Evolutionary conservation across 2,797 vertebrate genomes (phyloP), one percentile per base, ranked within the genome.

Genomic region (Poeciliopsis paucimaculata): DNA sequence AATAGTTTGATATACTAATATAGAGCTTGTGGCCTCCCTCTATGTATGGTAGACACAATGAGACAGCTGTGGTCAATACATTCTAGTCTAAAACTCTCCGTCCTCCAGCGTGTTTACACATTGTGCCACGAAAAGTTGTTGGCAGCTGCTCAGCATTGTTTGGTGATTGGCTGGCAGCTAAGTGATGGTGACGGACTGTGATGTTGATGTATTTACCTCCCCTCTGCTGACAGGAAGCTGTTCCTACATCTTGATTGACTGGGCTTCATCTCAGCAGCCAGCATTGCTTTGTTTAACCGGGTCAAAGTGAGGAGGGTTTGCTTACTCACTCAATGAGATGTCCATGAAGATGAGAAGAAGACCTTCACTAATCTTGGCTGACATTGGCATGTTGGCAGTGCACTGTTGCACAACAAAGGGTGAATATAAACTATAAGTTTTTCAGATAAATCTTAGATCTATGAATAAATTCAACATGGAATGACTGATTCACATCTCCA

Each of bases 311-410:
- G 86, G 90, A 89, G 87, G 85, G 90, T 92, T 94, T 94, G 94
- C 92, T 94, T 94, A 86, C 91, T 92, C 91, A 90, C 90, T 93
- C 90, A 12, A 94, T 94, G 91, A 93, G 86, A 90, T 73, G 86
- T 92, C 93, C 90, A 91, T 89, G 89, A 92, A 93, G 93, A 94
- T 90, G 90, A 91, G 89, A 87, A 77, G 84, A 89, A 93, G 93
- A 94, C 93, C 94, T 95, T 94, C 86, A 62, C 77, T 93, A 92
- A 91, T 93, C 92, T 93, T 95, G 93, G 92, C 92, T 95, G 95
- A 95, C 95, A 95, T 94, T 95, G 93, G 82, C 47, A 39, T 49
- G 88, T 91, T 93, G 93, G 92, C 90, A 49, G 76, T 43, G 80
- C 80, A 75, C 78, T 73, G 76, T 70, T 80, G 70, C 41, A 78